These are phyloP conservation scores for Cantharis nigra DNA, from an alignment of 2,888 invertebrate genomes.

Conservation along the genomic window DNA sequence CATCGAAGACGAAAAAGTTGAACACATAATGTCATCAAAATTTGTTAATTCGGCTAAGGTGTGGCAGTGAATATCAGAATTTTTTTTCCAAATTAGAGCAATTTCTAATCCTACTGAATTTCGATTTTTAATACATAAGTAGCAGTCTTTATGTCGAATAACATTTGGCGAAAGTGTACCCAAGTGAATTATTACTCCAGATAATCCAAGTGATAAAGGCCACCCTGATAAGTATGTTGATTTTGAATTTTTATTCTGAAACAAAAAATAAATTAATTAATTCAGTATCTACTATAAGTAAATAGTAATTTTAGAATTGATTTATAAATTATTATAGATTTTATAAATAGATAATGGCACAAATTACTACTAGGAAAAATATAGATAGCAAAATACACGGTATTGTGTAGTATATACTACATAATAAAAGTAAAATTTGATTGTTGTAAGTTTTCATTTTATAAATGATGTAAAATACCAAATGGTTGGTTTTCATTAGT, in stretches of 20 bases:
- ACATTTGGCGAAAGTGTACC: conserved; percentile 65
- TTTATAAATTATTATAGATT: no score
- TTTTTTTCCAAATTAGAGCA: conserved; percentile 49
- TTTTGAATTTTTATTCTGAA: conserved; percentile 62
- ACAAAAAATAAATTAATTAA: conserved; percentile 27
- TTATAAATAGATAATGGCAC: no score
- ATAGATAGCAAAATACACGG: no score
- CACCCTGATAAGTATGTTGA: conserved; percentile 63
- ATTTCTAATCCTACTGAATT: conserved; percentile 47
- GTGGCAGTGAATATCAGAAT: conserved; percentile 45
- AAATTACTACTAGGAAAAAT: no score
- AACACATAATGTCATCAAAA: conserved; percentile 50
- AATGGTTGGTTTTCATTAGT: no score
- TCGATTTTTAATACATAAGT: conserved; percentile 61
- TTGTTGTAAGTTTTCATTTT: no score
- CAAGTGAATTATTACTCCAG: conserved; percentile 67
- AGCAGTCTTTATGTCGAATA: conserved; percentile 67
- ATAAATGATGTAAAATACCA: no score
- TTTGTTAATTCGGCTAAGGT: conserved; percentile 49
- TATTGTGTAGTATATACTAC: no score
- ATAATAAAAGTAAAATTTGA: no score
- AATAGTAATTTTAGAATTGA: no score
- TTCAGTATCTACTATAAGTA: no score
- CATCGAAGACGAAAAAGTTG: conserved; percentile 45
- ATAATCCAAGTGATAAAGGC: conserved; percentile 66